A percentile compares a stretch with the other conserved stretches of the same genome.
These are phyloP conservation scores for Cantharis lateralis DNA, from an alignment of 2,888 invertebrate genomes.

Conservation along the genomic window DNA sequence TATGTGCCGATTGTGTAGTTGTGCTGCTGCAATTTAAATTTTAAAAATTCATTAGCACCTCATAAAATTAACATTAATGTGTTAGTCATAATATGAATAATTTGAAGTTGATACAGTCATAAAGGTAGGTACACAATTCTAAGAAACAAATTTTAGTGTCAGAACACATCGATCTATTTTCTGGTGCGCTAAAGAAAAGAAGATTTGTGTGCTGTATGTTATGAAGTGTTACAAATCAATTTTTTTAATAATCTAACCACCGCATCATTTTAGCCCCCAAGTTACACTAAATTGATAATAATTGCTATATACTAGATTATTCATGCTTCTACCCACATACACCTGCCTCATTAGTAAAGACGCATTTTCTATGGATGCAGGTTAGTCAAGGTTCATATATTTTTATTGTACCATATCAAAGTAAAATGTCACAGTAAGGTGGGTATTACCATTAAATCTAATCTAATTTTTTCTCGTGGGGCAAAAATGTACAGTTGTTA, in stretches of 20 bases:
- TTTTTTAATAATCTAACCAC: background rate
- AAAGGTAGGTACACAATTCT: background rate
- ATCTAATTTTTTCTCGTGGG: background rate
- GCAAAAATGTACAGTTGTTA: background rate
- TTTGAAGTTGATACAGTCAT: background rate
- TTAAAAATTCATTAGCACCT: background rate
- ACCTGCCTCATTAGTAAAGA: background rate
- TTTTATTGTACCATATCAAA: background rate
- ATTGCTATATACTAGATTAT: background rate
- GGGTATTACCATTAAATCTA: background rate
- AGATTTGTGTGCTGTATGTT: background rate
- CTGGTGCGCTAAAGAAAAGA: background rate
- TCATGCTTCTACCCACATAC: background rate
- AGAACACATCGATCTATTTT: background rate
- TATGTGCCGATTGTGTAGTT: conserved; percentile 63
- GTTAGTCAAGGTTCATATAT: background rate
- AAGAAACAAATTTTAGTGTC: background rate
- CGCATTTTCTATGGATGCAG: background rate
- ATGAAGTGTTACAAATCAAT: background rate
- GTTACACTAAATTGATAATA: background rate
- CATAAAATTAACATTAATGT: background rate
- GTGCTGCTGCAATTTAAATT: conserved; percentile 58
- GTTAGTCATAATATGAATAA: background rate
- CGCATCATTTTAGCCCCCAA: background rate
- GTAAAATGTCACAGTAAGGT: background rate